These are phyloP conservation scores for Temnothorax nylanderi DNA, from an alignment of 1,140 invertebrate genomes.

Conservation along the genomic window DNA sequence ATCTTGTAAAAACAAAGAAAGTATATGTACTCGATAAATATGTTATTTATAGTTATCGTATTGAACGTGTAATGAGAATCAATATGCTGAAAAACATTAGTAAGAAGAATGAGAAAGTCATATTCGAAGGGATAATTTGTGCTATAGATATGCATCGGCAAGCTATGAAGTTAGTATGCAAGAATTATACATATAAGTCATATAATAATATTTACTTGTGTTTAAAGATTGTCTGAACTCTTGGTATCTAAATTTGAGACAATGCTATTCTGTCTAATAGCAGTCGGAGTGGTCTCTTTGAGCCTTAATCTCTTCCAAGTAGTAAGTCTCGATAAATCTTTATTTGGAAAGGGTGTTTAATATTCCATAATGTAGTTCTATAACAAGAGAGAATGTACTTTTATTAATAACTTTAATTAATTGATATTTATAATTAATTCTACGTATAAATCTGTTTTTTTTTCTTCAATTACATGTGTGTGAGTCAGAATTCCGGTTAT, in stretches of 20 bases:
- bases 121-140: background rate
- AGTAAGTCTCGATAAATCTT: background rate
- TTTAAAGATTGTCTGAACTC: slow-evolving; percentile 2
- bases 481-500: background rate
- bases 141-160: background rate
- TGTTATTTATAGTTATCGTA: slow-evolving; percentile 12
- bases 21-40: background rate
- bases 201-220: background rate
- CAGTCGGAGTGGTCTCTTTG: background rate
- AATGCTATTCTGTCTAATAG: background rate
- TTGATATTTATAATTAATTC: background rate
- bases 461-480: background rate
- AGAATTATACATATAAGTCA: background rate
- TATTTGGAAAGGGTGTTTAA: background rate
- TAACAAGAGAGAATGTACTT: background rate
- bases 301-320: background rate
- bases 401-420: background rate
- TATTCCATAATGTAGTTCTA: background rate
- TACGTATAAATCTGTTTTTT: background rate
- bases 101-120: background rate
- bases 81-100: background rate
- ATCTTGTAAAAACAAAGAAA: background rate
- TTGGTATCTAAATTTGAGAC: slow-evolving; percentile 3
- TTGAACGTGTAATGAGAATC: background rate
- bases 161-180: slow-evolving; percentile 17